These are phyloP conservation scores for Stichopus chloronotus DNA, from an alignment of 35 echinoderm and acorn worm species.

Conservation along the genomic window DNA sequence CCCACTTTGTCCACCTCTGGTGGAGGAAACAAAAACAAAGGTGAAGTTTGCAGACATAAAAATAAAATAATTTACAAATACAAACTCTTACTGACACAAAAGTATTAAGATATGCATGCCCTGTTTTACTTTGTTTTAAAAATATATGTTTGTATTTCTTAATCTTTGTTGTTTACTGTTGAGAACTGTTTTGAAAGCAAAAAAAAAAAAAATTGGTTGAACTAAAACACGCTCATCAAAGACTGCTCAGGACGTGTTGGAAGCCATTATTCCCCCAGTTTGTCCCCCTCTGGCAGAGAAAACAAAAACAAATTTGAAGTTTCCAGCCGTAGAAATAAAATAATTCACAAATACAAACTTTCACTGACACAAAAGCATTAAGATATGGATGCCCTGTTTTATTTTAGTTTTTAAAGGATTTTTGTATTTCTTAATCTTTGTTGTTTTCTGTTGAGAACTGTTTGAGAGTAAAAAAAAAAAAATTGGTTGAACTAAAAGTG, in stretches of 20 bases:
- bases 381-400: neutral
- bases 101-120: neutral
- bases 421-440: no score
- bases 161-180: no score
- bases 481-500: no score
- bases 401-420: neutral
- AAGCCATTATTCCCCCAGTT: neutral
- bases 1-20: constrained; percentile 12
- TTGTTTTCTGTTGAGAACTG: no score
- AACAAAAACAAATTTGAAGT: neutral
- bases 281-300: neutral
- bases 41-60: neutral
- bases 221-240: neutral
- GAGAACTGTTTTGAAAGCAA: no score
- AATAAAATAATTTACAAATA: neutral
- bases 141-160: no score
- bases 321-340: neutral
- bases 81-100: neutral
- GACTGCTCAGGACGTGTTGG: constrained; percentile 29
- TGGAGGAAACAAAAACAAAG: neutral
- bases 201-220: no score
- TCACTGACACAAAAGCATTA: neutral
- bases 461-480: no score
- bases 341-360: neutral
- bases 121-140: neutral